Base-by-base conservation (phyloP, 2,113 vertebrate genomes). In the Thryonomys swinderianus region DNA sequence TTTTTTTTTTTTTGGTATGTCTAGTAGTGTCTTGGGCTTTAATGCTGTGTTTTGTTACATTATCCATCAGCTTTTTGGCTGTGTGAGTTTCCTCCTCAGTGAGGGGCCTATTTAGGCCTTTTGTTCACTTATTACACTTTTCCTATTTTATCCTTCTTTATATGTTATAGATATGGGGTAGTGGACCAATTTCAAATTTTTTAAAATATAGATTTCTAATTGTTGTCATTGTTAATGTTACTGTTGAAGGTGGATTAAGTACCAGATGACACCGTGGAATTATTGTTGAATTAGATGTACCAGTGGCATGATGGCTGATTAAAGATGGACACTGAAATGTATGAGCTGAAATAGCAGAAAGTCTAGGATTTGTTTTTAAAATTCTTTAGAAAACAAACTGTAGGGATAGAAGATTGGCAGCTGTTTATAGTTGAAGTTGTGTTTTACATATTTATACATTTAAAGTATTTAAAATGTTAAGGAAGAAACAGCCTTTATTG, bases 391-490 rank as follows among this genome's bases (percentile, higher is more conserved):
- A 64, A 84, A 71, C 64, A 71, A 62, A 90, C 20, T 51, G 62
- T 25, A 83, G 64, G 17, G 53, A n/a, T 51, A 85, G 45, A 83
- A 71, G 51, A 66, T 37, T 25, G 59, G 34, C 12, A 88, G 88
- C 21, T 93, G 57, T 87, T 95, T 59, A 42, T 66, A 81, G 85
- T 37, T 96, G 64, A 90, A 86, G 53, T 17, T 57, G 30, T 48
- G 21, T 61, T 66, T 93, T 74, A 85, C 91, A 78, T 92, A 73
- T 23, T 5, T 64, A 4, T 83, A 40, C 94, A 13, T 86, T 90
- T 93, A 18, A 62, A 88, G 81, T 92, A 61, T 81, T 79, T 25
- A 59, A 57, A 61, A 32, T 51, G 53, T 55, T 80, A 37, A 37
- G 37, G 37, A 25, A 57, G 37, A 20, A 20, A 53, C 9, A 20